Evolutionary conservation across 2,113 vertebrate genomes (phyloP).

Genomic region (Gila orcuttii): DNA sequence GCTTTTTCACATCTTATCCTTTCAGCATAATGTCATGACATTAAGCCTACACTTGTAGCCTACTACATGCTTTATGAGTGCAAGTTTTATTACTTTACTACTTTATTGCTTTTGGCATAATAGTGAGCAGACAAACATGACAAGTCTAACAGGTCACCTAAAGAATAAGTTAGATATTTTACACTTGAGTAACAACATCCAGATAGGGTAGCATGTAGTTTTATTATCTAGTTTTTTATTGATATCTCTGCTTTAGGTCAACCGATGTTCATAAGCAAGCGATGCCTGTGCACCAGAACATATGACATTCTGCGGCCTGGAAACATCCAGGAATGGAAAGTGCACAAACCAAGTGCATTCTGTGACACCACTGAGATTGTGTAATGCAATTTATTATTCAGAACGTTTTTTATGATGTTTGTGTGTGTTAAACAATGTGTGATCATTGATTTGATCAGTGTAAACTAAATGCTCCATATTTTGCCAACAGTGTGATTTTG

Average conservation of each 20-base stretch:
- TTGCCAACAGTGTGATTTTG: conserved; percentile 31
- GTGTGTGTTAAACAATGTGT: background rate
- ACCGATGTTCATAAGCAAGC: background rate
- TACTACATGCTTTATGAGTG: too few species aligned
- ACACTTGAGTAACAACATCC: background rate
- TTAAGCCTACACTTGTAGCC: background rate
- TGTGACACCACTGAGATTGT: conserved; percentile 34
- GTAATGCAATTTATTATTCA: conserved; percentile 22
- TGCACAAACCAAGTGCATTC: conserved; percentile 24
- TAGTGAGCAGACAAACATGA: background rate
- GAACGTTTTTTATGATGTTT: background rate
- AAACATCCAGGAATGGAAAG: conserved; percentile 10
- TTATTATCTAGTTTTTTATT: background rate
- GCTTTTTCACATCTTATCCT: background rate
- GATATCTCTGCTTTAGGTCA: conserved; percentile 3
- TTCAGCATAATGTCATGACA: background rate
- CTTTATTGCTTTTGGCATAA: background rate
- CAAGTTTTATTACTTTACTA: too few species aligned
- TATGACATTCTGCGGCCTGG: background rate
- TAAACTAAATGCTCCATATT: background rate
- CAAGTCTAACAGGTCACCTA: background rate
- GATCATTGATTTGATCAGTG: background rate
- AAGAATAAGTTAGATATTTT: background rate
- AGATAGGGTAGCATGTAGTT: background rate
- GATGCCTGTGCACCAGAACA: background rate